Base-by-base conservation (phyloP, 2,888 invertebrate species). In the Dryocosmus kuriphilus region DNA sequence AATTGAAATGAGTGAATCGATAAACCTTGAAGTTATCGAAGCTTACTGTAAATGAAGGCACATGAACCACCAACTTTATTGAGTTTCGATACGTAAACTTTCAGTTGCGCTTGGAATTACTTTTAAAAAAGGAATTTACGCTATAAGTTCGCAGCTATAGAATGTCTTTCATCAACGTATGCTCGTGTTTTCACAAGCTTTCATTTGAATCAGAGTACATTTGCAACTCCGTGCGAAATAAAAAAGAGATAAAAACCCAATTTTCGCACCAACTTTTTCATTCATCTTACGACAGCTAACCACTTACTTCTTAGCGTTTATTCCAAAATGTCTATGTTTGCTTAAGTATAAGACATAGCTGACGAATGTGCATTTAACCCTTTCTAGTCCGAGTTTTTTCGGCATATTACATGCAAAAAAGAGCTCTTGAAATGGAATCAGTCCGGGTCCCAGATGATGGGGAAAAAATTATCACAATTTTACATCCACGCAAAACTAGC, bases 151-250 rank as follows among this genome's bases (percentile, higher is more conserved):
- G 71, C 46, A n/a, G 27, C 30, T 51, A 71, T 27, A n/a, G 9
- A 11, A 46, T 24, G 51, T 71, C 46, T 46, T 46, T 71, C 30
- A 71, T 51, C 51, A n/a, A 9, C n/a, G 19, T 71, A 71, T 30
- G 30, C 46, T 71, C n/a, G 46, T 71, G 51, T 71, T 71, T 71
- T 51, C 30, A n/a, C 71, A 71, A n/a, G 41, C 46, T 51, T 71
- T 71, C 71, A 71, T 71, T 71, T 71, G 41, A 41, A 27, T 67
- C 51, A 51, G 46, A 71, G 71, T 51, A 46, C 71, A 71, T 30
- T 46, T 46, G 51, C 46, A 71, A 71, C 51, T 71, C 19, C n/a
- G 30, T 51, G 30, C 30, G n/a, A 41, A 51, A 71, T 51, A 51
- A 71, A 71, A 67, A 67, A 46, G 14, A 51, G 46, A 71, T 30